phyloP scores from a whole-genome alignment of 2,888 invertebrate species.

The Pachycephus smyrnensis region DNA sequence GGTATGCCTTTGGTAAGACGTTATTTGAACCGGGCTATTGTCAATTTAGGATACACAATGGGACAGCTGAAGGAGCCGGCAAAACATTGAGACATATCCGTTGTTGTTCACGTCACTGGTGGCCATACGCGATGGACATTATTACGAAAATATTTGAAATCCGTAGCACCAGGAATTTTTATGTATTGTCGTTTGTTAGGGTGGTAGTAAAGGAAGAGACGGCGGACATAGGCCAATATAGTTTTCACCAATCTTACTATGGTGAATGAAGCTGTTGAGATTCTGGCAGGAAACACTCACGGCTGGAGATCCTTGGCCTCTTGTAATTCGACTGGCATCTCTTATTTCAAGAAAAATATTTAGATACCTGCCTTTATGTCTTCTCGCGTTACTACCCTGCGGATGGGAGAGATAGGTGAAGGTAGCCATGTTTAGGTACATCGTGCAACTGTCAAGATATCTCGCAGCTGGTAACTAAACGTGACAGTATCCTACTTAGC shows the following conservation, averaged over 20 bases:
- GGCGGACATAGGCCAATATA: slow-evolving; percentile 3
- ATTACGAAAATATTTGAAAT: slow-evolving; percentile 62
- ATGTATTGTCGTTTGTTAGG: neutral
- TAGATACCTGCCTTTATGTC: slow-evolving; percentile 29
- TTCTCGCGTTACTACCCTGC: neutral
- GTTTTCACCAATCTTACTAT: slow-evolving; percentile 16
- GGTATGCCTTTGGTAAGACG: slow-evolving; percentile 39
- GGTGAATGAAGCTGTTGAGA: slow-evolving; percentile 13
- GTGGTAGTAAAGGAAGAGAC: neutral
- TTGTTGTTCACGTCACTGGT: slow-evolving; percentile 59
- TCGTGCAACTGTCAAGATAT: slow-evolving; percentile 2
- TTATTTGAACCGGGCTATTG: slow-evolving; percentile 59
- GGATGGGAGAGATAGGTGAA: neutral
- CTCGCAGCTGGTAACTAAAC: slow-evolving; percentile 9
- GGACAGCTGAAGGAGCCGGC: slow-evolving; percentile 63
- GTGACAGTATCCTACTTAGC: neutral
- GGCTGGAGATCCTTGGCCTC: slow-evolving; percentile 33
- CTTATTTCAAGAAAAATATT: slow-evolving; percentile 43
- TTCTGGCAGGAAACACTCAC: slow-evolving; percentile 26
- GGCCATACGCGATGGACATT: slow-evolving; percentile 43
- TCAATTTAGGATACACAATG: slow-evolving; percentile 54
- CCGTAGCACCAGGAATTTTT: slow-evolving; percentile 1
- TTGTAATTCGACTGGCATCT: slow-evolving; percentile 32
- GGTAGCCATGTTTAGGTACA: neutral
- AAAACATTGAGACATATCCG: slow-evolving; percentile 65